Evolutionary conservation across 2,797 vertebrate genomes (phyloP).

Genomic region (Hyperoplus lanceolatus): DNA sequence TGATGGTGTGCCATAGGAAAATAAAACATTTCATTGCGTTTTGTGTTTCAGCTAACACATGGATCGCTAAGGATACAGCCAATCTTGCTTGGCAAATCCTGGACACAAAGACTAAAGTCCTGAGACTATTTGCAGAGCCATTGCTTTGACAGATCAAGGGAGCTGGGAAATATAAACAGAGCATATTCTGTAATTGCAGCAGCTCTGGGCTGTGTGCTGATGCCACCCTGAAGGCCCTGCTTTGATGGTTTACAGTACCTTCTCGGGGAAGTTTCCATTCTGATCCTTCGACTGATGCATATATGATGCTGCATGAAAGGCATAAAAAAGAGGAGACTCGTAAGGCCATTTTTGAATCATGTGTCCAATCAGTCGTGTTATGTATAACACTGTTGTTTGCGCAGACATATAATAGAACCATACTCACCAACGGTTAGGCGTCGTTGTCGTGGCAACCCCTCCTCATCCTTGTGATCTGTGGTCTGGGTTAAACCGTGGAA

Average conservation of each 20-base stretch:
- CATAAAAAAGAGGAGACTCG: constrained; percentile 35
- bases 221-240: constrained; percentile 78
- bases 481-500: constrained; percentile 62
- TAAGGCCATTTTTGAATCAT: background rate
- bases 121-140: constrained; percentile 75
- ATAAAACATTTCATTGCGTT: constrained; percentile 33
- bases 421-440: constrained; percentile 73
- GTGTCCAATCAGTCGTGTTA: background rate
- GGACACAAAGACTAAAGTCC: constrained; percentile 73
- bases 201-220: constrained; percentile 70
- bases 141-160: constrained; percentile 81
- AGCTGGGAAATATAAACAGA: constrained; percentile 82
- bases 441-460: constrained; percentile 55
- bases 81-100: constrained; percentile 77
- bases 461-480: constrained; percentile 51
- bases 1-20: constrained; percentile 40
- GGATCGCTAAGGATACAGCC: constrained; percentile 71
- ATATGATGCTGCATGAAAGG: constrained; percentile 78
- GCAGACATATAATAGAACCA: background rate
- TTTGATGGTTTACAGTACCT: constrained; percentile 81
- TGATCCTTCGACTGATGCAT: constrained; percentile 75
- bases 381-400: background rate
- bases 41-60: constrained; percentile 66
- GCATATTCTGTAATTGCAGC: constrained; percentile 80
- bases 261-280: constrained; percentile 81